These are phyloP conservation scores for Lepilemur septentrionalis DNA, from an alignment of 2,797 vertebrate genomes.

Conservation along the genomic window DNA sequence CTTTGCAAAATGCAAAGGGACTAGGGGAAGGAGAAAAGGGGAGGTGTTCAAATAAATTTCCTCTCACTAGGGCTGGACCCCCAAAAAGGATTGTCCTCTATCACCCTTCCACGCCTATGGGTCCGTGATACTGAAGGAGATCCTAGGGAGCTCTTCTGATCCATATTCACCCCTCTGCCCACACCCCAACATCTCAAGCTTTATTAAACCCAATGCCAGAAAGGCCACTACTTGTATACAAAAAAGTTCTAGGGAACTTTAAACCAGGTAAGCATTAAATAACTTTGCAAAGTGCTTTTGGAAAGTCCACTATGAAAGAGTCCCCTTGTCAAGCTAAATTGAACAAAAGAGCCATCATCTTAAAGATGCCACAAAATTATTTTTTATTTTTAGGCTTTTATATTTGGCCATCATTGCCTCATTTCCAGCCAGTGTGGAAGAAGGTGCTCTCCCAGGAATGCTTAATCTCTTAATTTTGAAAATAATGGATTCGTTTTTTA, in stretches of 20 bases:
- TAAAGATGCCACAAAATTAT: neutral
- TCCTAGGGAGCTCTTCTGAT: neutral
- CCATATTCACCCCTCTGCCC: neutral
- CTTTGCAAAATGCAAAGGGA: conserved; percentile 37
- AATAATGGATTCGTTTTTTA: neutral
- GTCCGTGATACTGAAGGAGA: neutral
- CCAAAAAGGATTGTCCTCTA: neutral
- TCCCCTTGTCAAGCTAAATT: neutral
- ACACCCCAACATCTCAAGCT: neutral
- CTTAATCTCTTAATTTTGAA: neutral
- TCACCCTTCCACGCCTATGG: neutral
- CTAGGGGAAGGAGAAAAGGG: neutral
- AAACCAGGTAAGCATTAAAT: neutral
- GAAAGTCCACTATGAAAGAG: neutral
- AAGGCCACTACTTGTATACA: neutral
- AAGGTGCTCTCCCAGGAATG: neutral
- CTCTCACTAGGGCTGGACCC: neutral
- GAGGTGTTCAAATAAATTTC: neutral
- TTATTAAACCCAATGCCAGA: neutral
- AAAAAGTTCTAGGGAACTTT: neutral
- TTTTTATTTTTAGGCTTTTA: neutral
- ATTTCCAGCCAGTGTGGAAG: neutral
- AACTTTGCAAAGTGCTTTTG: conserved; percentile 1
- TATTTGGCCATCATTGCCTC: neutral
- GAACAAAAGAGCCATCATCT: neutral